These are phyloP conservation scores for Propithecus coquereli DNA, from an alignment of 2,113 vertebrate species.

Conservation along the genomic window DNA sequence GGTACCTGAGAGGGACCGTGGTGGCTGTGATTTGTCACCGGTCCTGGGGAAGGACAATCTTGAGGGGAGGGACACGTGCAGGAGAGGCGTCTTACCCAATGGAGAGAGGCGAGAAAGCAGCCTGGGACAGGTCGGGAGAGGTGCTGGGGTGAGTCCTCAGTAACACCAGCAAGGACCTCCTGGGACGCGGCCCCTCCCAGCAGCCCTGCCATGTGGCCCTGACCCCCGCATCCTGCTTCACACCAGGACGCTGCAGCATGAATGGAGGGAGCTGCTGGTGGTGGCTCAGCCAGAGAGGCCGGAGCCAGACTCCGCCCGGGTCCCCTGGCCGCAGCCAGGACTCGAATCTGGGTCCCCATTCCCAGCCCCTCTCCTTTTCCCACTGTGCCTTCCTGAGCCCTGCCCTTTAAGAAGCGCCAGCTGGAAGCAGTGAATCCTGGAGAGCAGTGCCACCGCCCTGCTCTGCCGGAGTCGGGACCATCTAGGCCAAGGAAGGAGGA, in stretches of 20 bases:
- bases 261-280: too few relatives aligned
- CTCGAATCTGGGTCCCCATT: neutral
- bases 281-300: neutral
- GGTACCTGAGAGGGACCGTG: neutral
- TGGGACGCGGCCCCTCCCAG: neutral
- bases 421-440: fast-evolving
- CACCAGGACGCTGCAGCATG: neutral
- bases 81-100: neutral
- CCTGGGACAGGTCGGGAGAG: neutral
- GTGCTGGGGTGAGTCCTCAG: neutral
- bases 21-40: fast-evolving
- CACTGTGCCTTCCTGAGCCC: neutral
- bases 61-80: neutral
- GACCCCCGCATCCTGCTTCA: too few relatives aligned
- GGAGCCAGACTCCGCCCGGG: fast-evolving
- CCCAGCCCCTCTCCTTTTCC: neutral
- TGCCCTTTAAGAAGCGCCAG: too few relatives aligned
- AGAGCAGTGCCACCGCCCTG: fast-evolving
- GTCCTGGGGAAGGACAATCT: neutral
- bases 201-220: neutral
- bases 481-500: neutral
- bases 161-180: too few relatives aligned
- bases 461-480: neutral
- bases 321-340: neutral
- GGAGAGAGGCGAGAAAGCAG: neutral